Conservation (phyloP, 1,140 invertebrate species). For the Drosophila subobscura region DNA sequence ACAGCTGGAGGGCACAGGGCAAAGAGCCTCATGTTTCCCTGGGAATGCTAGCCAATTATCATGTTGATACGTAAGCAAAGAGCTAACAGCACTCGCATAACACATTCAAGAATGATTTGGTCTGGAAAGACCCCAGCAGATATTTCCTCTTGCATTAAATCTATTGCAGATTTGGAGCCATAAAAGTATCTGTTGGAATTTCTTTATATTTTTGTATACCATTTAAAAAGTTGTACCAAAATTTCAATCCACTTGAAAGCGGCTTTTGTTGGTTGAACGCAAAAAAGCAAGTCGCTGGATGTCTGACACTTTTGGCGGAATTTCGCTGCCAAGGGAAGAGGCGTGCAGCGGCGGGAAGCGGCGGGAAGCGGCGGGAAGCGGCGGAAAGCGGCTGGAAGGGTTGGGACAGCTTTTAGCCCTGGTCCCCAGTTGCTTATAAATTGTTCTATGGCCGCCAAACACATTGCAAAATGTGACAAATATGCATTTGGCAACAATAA, state of each 20-base stretch:
- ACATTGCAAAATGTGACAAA: constrained; percentile 80
- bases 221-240: too few species aligned
- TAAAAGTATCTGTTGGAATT: too few species aligned
- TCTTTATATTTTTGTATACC: too few species aligned
- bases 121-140: too few species aligned
- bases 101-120: too few species aligned
- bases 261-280: too few species aligned
- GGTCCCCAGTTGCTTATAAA: constrained; percentile 77
- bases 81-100: too few species aligned
- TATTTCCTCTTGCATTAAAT: too few species aligned
- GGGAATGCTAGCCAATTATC: constrained; percentile 39
- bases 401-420: constrained; percentile 39
- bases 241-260: too few species aligned
- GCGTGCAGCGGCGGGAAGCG: neutral
- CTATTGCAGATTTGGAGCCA: too few species aligned
- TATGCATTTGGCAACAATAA: constrained; percentile 80
- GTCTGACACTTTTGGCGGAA: constrained; percentile 1
- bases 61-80: constrained; percentile 16
- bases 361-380: neutral
- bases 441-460: constrained; percentile 76
- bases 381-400: neutral
- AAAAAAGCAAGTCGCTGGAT: constrained; percentile 3
- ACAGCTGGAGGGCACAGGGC: constrained; percentile 32
- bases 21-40: constrained; percentile 28
- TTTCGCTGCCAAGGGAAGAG: neutral